Base-by-base conservation (phyloP, 37 sponge, comb jelly and placozoan genomes). In the Corticium candelabrum region DNA sequence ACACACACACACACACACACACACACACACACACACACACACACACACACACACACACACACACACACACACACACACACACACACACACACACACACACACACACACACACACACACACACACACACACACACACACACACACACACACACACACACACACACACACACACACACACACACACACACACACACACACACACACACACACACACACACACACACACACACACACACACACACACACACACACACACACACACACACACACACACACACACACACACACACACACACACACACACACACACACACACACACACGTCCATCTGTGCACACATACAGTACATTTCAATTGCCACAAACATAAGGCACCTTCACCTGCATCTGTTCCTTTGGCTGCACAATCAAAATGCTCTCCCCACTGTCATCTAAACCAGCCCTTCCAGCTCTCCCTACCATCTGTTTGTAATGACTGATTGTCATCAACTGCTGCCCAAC, bases 371-470 rank as follows among this genome's bases (percentile, higher is more conserved):
- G n/a, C n/a, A n/a, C n/a, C n/a, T n/a, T n/a, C n/a, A 91, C 91
- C 84, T 85, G 84, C 3, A 76, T 41, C 37, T 68, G 81, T 37
- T 94, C 84, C 15, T 41, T 30, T 7, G 40, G 75, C 39, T 83
- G 70, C 0, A 85, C 69, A 1, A 94, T 87, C 37, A 90, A 84
- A 38, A 89, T 83, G 68, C 94, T 94, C 69, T 94, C 90, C 67
- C 94, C 94, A 30, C 68, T 75, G 0, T 32, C 62, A 35, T 82
- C 80, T 41, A 86, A 37, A 5, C 97, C 97, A 37, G 89, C 86
- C 78, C 97, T 88, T n/a, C 97, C 97, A 35, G 97, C 97, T 43
- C 97, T 76, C 3, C 97, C 97, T 29, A 86, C 84, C 97, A 96
- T 96, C 79, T 96, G 97, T 74, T 90, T 82, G 79, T 96, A 96